A percentile compares a stretch with the other conserved stretches of the same genome.
These are phyloP conservation scores for Synanthedon vespiformis DNA, from an alignment of 2,888 invertebrate genomes.

Conservation along the genomic window DNA sequence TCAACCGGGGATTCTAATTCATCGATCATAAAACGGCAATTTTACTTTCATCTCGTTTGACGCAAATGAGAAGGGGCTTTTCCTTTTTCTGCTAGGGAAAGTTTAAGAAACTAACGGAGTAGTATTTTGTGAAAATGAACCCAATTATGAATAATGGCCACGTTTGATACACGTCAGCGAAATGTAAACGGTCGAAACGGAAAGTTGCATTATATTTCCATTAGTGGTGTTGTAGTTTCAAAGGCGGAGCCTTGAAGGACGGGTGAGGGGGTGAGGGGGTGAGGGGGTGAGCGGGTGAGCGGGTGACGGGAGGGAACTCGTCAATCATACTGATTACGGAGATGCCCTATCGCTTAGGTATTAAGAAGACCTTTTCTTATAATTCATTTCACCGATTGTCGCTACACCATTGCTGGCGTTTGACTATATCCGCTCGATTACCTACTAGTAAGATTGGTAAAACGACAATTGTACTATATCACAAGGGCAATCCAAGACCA, in stretches of 20 bases:
- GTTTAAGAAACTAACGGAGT: too few relatives aligned
- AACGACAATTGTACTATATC: neutral
- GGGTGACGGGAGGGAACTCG: neutral
- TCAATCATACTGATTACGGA: neutral
- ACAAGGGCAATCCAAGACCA: neutral
- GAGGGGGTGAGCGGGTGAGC: neutral
- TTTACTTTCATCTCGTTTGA: too few relatives aligned
- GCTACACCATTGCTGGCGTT: neutral
- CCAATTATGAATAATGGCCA: neutral
- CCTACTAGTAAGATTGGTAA: neutral
- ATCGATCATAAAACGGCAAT: too few relatives aligned
- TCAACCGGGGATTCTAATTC: too few relatives aligned
- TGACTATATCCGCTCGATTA: neutral
- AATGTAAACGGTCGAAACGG: neutral
- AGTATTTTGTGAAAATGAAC: too few relatives aligned
- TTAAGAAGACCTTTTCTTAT: neutral
- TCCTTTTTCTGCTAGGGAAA: too few relatives aligned
- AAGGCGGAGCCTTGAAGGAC: neutral
- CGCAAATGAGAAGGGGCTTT: too few relatives aligned
- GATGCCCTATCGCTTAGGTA: neutral
- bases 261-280: neutral
- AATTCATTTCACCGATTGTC: neutral
- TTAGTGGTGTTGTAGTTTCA: neutral
- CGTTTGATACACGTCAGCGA: neutral
- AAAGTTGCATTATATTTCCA: neutral